These are phyloP conservation scores for Caenorhabditis inopinata DNA, from an alignment of 1,140 invertebrate species.

Conservation along the genomic window DNA sequence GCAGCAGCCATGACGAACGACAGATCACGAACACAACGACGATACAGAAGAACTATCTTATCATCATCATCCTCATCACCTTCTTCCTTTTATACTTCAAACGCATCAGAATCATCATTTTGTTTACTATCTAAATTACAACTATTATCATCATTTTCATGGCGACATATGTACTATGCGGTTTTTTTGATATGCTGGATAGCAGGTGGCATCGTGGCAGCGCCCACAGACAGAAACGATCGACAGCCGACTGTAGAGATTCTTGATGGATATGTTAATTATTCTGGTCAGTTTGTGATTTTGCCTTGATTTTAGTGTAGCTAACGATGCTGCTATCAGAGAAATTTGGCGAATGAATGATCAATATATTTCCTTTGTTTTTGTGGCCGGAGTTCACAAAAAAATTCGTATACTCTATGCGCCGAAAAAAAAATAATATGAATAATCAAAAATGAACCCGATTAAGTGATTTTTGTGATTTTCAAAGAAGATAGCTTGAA, in stretches of 20 bases:
- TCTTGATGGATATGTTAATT: slow-evolving; percentile 23
- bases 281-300: background rate
- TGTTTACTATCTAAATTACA: background rate
- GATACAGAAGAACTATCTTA: slow-evolving; percentile 7
- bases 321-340: no score
- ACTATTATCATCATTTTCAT: slow-evolving; percentile 15
- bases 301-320: background rate
- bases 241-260: background rate
- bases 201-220: background rate
- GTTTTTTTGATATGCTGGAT: slow-evolving; percentile 19
- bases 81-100: background rate
- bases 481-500: no score
- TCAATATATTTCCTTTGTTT: no score
- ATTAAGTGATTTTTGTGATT: no score
- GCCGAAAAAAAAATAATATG: no score
- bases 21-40: slow-evolving; percentile 21
- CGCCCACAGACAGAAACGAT: slow-evolving; percentile 2
- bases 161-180: slow-evolving; percentile 13
- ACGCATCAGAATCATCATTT: background rate
- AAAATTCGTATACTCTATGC: no score
- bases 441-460: no score
- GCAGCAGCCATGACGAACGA: slow-evolving; percentile 29
- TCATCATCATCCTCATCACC: background rate
- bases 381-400: no score
- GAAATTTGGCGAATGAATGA: no score